These are phyloP conservation scores for Lasioglossum lativentre DNA, from an alignment of 2,888 invertebrate genomes.

Conservation along the genomic window DNA sequence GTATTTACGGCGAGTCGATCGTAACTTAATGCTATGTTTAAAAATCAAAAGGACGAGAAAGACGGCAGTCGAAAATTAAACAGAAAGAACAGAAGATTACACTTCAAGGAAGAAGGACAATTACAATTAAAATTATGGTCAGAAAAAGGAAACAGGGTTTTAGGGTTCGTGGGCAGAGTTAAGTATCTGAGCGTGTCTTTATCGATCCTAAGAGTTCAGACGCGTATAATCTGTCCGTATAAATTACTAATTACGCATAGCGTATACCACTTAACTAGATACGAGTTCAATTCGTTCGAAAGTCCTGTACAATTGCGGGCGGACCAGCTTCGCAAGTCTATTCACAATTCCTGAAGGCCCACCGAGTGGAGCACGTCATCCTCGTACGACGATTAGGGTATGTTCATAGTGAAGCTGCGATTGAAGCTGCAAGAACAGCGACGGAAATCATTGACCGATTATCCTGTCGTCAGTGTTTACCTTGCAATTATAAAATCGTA, in stretches of 20 bases:
- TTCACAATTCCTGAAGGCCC: constrained; percentile 5
- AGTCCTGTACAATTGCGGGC: constrained; percentile 2
- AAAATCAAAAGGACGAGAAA: not conserved
- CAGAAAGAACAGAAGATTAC: not conserved
- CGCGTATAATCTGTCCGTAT: not conserved
- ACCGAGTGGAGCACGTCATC: not conserved
- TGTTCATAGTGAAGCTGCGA: not conserved
- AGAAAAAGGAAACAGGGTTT: constrained; percentile 2
- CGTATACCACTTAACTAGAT: constrained; percentile 1
- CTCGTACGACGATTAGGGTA: not conserved
- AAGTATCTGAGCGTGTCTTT: constrained; percentile 9
- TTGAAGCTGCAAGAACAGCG: not conserved
- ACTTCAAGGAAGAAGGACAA: not conserved
- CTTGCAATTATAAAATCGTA: not conserved
- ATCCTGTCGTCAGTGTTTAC: not conserved
- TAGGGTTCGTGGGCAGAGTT: not conserved
- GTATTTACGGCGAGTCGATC: constrained; percentile 16
- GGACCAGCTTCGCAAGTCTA: not conserved
- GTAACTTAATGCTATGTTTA: constrained; percentile 25
- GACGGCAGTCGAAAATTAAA: not conserved
- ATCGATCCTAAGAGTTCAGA: constrained; percentile 4
- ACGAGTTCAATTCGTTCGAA: not conserved
- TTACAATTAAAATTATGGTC: constrained; percentile 1
- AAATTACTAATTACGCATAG: constrained; percentile 18
- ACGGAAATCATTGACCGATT: not conserved